phyloP scores from a whole-genome alignment of 2,888 invertebrate genomes.

The Gymnocheta viridis region DNA sequence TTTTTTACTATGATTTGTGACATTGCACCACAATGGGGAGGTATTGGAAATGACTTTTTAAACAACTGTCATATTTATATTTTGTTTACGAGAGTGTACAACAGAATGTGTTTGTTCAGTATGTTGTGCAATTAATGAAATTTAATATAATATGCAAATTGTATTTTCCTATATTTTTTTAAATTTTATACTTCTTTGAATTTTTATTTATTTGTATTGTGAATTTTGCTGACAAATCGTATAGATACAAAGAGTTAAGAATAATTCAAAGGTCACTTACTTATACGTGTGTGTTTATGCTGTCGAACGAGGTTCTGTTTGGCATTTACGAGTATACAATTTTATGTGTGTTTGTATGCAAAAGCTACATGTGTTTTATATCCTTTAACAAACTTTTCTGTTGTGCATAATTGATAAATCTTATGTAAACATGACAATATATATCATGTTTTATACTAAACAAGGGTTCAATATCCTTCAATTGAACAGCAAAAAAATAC shows the following conservation, averaged over 20 bases:
- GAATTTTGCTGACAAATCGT: neutral
- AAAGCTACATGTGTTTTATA: neutral
- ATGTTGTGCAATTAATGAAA: conserved; percentile 28
- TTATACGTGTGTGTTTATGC: neutral
- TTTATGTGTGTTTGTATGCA: neutral
- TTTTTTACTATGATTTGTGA: neutral
- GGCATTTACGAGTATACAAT: neutral
- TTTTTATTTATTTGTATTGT: neutral
- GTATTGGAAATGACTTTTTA: neutral
- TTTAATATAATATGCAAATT: conserved; percentile 59
- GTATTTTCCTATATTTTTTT: neutral
- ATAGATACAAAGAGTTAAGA: neutral
- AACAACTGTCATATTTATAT: conserved; percentile 61
- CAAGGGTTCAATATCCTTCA: conserved; percentile 48
- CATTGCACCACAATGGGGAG: neutral
- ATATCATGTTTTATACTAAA: conserved; percentile 56
- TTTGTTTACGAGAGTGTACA: neutral
- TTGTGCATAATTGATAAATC: conserved; percentile 68
- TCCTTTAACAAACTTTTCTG: conserved; percentile 38
- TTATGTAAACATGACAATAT: conserved; percentile 64
- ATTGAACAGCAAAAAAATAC: neutral
- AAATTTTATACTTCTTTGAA: too few species aligned
- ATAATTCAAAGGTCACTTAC: conserved; percentile 33
- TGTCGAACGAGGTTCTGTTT: conserved; percentile 6
- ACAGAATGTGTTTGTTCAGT: neutral